These are phyloP conservation scores for Steatornis caripensis DNA, from an alignment of 2,113 vertebrate genomes.

Conservation along the genomic window DNA sequence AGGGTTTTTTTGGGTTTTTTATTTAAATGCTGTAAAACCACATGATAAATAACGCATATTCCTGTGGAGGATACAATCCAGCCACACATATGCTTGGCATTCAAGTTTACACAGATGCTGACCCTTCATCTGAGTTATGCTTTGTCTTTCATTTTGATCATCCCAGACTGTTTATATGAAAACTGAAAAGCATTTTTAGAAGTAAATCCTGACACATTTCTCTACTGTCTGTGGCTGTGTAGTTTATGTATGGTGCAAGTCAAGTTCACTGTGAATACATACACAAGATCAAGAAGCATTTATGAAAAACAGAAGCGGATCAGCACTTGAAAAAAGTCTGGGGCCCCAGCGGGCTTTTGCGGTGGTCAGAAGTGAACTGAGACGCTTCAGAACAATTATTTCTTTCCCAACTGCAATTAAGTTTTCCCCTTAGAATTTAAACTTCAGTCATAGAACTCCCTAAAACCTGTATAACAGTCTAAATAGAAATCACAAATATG, in stretches of 20 bases:
- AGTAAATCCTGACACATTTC: slow-evolving; percentile 8
- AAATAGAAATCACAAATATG: neutral
- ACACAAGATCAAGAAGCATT: neutral
- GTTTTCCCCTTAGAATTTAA: neutral
- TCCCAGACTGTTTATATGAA: neutral
- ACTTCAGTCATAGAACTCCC: neutral
- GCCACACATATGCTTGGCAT: neutral
- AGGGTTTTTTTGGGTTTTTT: neutral
- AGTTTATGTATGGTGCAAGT: neutral
- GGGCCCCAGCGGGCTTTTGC: neutral
- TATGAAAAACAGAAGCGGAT: neutral
- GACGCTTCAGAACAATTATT: neutral
- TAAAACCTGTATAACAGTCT: neutral
- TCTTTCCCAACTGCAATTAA: neutral
- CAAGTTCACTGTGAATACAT: neutral
- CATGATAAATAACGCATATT: neutral
- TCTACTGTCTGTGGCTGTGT: neutral
- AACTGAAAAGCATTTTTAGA: neutral
- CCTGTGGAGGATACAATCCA: neutral
- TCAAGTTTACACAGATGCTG: slow-evolving; percentile 17
- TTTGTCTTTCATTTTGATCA: slow-evolving; percentile 2
- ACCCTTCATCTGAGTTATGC: neutral
- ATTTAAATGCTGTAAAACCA: neutral
- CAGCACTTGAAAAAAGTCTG: neutral
- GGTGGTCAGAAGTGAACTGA: neutral